Evolutionary conservation across 2,888 invertebrate species (phyloP), one percentile per base, ranked within the genome.

Genomic region (Noctua janthe): DNA sequence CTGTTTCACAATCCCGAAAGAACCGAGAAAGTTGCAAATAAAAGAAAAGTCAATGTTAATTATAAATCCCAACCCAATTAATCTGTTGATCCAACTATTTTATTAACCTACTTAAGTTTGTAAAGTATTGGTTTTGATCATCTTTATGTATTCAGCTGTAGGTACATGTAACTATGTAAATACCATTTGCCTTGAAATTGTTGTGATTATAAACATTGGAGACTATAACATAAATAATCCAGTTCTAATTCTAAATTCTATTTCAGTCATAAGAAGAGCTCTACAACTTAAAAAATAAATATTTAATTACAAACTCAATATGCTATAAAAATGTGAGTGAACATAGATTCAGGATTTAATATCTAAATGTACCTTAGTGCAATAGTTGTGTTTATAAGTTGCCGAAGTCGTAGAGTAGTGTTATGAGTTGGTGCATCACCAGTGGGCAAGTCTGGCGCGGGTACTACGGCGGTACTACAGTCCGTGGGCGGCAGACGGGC

Each of bases 391-490:
- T 73, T 72, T 80, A 70, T 59, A 71, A 70, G 73, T 75, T 76
- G 77, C 82, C 74, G 82, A 76, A 78, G 80, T 67, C 23, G 77
- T 62, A 54, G 76, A 43, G 66, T 88, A 89, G 82, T 86, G 86
- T 85, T 83, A 87, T 83, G 92, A 86, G 87, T 88, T 90, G 91
- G 90, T 94, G 94, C 94, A 94, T 94, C 90, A 92, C 92, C 91
- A 90, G 90, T 91, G 89, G 92, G 91, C 88, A 91, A 91, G 93
- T 93, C 92, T 93, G 91, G 89, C 90, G 90, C 82, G 88, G 87
- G 91, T 95, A 95, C 95, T 94, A 95, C 94, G 90, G 88, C 90
- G 91, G 89, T 95, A 95, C 96, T 95, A 96, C 93, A 91, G 94
- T 93, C 93, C 93, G 94, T 94, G 94, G 95, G 95, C 91, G 95